These are phyloP conservation scores for Chaenocephalus aceratus DNA, from an alignment of 2,113 vertebrate genomes.

Conservation along the genomic window DNA sequence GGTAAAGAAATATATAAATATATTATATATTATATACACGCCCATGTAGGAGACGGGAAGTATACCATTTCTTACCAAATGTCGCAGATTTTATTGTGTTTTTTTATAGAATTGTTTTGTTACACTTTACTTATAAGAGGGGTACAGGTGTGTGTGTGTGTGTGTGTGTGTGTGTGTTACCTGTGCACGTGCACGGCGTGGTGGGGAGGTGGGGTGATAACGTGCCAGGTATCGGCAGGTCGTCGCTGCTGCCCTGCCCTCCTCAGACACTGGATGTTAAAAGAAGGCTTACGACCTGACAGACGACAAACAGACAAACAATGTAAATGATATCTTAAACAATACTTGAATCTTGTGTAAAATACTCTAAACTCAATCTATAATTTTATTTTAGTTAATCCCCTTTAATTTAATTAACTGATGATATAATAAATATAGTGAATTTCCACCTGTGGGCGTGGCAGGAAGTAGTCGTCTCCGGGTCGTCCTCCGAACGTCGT, in stretches of 20 bases:
- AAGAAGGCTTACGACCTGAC: slow-evolving; percentile 88
- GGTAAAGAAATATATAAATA: too few relatives aligned
- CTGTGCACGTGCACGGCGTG: slow-evolving; percentile 74
- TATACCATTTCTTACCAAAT: too few relatives aligned
- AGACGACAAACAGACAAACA: neutral
- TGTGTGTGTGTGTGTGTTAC: slow-evolving; percentile 53
- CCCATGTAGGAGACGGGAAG: too few relatives aligned
- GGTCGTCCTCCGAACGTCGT: slow-evolving; percentile 72
- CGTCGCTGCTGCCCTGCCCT: slow-evolving; percentile 90
- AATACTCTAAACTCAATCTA: too few relatives aligned
- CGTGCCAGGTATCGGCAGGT: slow-evolving; percentile 91
- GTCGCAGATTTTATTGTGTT: too few relatives aligned
- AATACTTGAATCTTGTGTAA: neutral
- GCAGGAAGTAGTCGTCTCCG: slow-evolving; percentile 88
- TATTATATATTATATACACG: too few relatives aligned
- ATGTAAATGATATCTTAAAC: neutral
- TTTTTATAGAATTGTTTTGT: neutral
- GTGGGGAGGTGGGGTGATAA: slow-evolving; percentile 87
- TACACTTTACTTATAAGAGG: neutral
- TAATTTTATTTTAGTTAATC: too few relatives aligned
- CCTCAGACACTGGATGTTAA: slow-evolving; percentile 93
- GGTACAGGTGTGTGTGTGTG: neutral
- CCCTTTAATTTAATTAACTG: too few relatives aligned
- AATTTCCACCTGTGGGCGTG: slow-evolving; percentile 83
- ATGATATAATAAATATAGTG: too few relatives aligned